phyloP scores from a whole-genome alignment of 2,888 invertebrate genomes.

The Argyra leucocephala region DNA sequence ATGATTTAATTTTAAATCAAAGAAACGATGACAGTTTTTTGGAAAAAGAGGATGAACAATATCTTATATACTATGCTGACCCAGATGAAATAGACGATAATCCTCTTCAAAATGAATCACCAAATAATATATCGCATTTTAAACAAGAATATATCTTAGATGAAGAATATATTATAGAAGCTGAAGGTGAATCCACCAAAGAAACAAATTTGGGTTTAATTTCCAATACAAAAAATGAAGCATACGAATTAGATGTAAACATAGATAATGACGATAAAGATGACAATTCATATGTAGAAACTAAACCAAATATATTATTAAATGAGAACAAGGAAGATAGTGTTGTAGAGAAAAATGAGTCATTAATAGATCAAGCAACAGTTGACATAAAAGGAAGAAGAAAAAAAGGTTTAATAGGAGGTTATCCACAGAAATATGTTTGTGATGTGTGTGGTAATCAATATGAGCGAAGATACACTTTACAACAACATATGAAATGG shows the following conservation, averaged over 20 bases:
- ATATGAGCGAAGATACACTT: slow-evolving; percentile 37
- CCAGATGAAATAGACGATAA: not conserved
- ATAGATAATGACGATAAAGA: not conserved
- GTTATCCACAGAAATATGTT: slow-evolving; percentile 24
- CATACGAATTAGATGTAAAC: not conserved
- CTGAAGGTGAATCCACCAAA: not conserved
- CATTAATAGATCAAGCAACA: slow-evolving; percentile 19
- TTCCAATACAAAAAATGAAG: not conserved
- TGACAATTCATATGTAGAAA: not conserved
- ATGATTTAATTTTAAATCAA: slow-evolving; percentile 22
- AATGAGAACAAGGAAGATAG: not conserved
- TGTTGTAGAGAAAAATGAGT: slow-evolving; percentile 14
- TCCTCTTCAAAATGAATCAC: not conserved
- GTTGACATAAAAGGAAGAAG: slow-evolving; percentile 22
- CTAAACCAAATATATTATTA: not conserved
- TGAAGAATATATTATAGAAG: not conserved
- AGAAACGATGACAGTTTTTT: slow-evolving; percentile 16
- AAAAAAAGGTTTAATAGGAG: not conserved
- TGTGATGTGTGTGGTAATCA: slow-evolving; percentile 41
- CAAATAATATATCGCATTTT: not conserved
- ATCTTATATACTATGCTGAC: slow-evolving; percentile 13
- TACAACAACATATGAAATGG: slow-evolving; percentile 40
- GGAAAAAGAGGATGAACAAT: slow-evolving; percentile 15
- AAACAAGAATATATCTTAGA: not conserved
- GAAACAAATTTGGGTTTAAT: not conserved